phyloP scores from a whole-genome alignment of 2,113 vertebrate genomes.

The Ellobius talpinus region DNA sequence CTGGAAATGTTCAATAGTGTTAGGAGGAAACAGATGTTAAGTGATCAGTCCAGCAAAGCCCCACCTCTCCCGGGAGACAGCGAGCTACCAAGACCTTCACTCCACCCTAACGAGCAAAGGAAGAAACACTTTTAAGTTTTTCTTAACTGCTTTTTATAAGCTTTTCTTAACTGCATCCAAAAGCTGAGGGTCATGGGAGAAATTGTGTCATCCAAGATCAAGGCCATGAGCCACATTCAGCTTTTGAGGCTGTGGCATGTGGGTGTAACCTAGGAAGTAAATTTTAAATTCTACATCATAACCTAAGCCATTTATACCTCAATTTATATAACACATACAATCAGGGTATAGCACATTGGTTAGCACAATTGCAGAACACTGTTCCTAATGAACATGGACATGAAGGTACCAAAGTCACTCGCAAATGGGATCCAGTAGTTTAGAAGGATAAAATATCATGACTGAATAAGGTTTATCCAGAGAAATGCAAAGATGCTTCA shows the following conservation, averaged over 20 bases:
- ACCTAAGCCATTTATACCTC: background rate
- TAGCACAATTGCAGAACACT: background rate
- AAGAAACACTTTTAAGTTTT: constrained; percentile 13
- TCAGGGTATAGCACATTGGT: background rate
- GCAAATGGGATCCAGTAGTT: background rate
- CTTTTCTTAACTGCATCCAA: background rate
- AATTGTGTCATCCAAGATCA: background rate
- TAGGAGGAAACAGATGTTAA: background rate
- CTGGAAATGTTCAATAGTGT: constrained; percentile 33
- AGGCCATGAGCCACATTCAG: background rate
- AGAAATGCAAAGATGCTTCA: background rate
- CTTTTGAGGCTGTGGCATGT: background rate
- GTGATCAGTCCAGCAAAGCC: background rate
- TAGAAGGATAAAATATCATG: background rate
- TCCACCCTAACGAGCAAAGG: background rate
- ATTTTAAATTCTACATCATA: background rate
- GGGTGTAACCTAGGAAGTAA: background rate
- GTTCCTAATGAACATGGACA: background rate
- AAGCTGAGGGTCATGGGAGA: background rate
- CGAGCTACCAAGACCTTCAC: background rate
- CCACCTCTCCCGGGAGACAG: background rate
- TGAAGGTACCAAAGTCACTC: background rate
- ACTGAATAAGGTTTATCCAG: background rate
- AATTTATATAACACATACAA: background rate
- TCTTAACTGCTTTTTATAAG: background rate